Evolutionary conservation across 2,797 vertebrate species (phyloP).

Genomic region (Tapera naevia): DNA sequence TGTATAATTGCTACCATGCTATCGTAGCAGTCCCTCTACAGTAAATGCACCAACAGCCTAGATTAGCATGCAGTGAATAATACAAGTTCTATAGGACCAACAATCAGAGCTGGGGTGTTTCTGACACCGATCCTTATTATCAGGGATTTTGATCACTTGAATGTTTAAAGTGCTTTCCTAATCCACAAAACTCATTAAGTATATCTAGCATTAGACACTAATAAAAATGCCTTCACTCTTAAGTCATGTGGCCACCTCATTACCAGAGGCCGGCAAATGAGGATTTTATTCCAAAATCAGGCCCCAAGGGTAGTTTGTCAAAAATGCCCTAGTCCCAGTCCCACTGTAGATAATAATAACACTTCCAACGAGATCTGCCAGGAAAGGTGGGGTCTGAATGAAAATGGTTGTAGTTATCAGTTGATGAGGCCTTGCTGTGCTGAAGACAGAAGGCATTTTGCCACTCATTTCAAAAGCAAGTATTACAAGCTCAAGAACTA

Average conservation of each 20-base stretch:
- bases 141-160: background rate
- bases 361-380: background rate
- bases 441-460: background rate
- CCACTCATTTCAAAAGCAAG: background rate
- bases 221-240: background rate
- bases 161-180: constrained; percentile 7
- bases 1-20: background rate
- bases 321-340: background rate
- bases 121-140: background rate
- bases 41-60: background rate
- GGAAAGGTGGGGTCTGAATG: background rate
- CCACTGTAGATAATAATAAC: background rate
- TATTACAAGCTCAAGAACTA: constrained; percentile 19
- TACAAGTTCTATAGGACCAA: background rate
- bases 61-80: background rate
- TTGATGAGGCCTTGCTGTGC: background rate
- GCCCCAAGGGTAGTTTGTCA: constrained; percentile 3
- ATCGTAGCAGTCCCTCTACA: background rate
- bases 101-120: background rate
- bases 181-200: background rate
- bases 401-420: background rate
- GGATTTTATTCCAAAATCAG: constrained; percentile 42
- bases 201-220: background rate
- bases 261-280: constrained; percentile 21
- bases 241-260: background rate